Conservation (phyloP, 2,888 invertebrate species). For the Caenorhabditis angaria region DNA sequence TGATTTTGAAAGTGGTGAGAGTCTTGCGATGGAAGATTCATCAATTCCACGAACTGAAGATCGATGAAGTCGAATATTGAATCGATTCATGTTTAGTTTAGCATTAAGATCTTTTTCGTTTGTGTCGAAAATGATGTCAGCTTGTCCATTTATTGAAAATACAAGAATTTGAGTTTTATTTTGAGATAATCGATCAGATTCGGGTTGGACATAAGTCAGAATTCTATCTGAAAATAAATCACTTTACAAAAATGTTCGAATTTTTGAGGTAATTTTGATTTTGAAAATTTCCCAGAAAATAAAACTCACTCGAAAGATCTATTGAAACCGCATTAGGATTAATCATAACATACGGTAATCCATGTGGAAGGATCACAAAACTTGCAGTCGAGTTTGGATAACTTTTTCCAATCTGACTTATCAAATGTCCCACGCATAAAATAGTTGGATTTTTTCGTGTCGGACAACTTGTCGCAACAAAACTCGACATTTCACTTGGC, state of each 20-base stretch:
- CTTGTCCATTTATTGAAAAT: slow-evolving; percentile 66
- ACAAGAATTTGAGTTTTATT: slow-evolving; percentile 62
- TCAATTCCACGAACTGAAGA: slow-evolving; percentile 63
- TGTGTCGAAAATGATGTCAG: slow-evolving; percentile 62
- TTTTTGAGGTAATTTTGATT: neutral
- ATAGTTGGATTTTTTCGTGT: slow-evolving; percentile 24
- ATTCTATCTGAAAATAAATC: slow-evolving; percentile 60
- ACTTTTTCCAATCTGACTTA: slow-evolving; percentile 36
- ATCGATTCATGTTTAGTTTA: slow-evolving; percentile 62
- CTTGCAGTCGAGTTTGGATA: slow-evolving; percentile 68
- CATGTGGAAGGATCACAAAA: slow-evolving; percentile 66
- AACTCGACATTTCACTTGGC: slow-evolving; percentile 57
- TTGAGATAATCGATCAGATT: slow-evolving; percentile 20
- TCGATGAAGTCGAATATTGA: slow-evolving; percentile 64
- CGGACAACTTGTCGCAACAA: slow-evolving; percentile 61
- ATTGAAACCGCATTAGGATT: slow-evolving; percentile 63
- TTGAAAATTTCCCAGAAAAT: neutral
- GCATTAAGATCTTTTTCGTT: slow-evolving; percentile 58
- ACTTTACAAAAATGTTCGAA: slow-evolving; percentile 2
- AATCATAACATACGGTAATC: slow-evolving; percentile 66
- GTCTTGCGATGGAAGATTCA: slow-evolving; percentile 60
- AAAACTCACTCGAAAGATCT: slow-evolving; percentile 57
- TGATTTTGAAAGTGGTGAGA: slow-evolving; percentile 69
- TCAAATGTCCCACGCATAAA: slow-evolving; percentile 36
- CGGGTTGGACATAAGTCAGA: slow-evolving; percentile 59